Evolutionary conservation across 2,113 vertebrate species (phyloP).

Genomic region (Nothoprocta perdicaria): DNA sequence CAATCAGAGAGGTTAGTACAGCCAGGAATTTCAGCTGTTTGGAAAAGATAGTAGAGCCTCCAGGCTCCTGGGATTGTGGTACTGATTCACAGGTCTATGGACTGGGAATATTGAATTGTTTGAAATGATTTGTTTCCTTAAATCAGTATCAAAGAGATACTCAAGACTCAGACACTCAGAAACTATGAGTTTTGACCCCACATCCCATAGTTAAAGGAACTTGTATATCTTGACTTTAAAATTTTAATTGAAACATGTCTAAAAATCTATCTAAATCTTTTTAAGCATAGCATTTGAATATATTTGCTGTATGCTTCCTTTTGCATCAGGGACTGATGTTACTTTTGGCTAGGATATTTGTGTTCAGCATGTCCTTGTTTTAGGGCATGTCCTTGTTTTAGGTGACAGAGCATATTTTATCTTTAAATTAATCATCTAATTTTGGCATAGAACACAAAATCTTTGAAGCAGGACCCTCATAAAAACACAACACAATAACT

Average conservation of each 20-base stretch:
- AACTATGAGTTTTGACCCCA: not conserved
- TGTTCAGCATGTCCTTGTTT: not conserved
- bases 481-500: not conserved
- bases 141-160: not conserved
- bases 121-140: not conserved
- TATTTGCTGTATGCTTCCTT: not conserved
- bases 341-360: not conserved
- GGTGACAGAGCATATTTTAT: not conserved
- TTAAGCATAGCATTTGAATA: not conserved
- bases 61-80: not conserved
- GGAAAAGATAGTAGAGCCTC: slow-evolving; percentile 9
- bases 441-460: not conserved
- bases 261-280: not conserved
- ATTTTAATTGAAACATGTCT: not conserved
- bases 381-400: not conserved
- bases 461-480: not conserved
- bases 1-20: not conserved
- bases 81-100: not conserved
- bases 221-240: not conserved
- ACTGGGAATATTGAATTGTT: not conserved
- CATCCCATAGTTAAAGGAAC: not conserved
- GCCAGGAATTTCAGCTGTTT: slow-evolving; percentile 24
- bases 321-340: not conserved
- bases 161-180: not conserved
- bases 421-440: not conserved